Conservation (phyloP, 2,888 invertebrate species). For the Stegophylla sp. region DNA sequence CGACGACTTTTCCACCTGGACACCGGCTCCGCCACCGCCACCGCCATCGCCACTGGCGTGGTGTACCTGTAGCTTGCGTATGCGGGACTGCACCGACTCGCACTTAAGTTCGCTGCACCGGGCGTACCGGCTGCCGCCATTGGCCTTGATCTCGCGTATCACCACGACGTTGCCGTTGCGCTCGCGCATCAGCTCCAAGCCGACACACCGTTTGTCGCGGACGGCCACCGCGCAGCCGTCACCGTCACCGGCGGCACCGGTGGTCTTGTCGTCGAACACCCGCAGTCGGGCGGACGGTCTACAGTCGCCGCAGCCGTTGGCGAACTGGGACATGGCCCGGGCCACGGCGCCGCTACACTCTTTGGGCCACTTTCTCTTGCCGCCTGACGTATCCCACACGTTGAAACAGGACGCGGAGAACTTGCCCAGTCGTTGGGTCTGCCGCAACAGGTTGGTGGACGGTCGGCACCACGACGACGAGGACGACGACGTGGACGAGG, state of each 20-base stretch:
- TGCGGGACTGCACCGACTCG: conserved; percentile 67
- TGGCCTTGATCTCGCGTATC: conserved; percentile 66
- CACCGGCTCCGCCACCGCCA: conserved; percentile 45
- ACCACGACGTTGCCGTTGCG: conserved; percentile 67
- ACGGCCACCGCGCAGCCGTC: neutral
- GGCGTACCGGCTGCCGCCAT: conserved; percentile 65
- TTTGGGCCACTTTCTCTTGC: conserved; percentile 64
- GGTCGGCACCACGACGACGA: conserved; percentile 44
- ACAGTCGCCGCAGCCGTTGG: conserved; percentile 60
- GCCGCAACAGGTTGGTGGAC: conserved; percentile 59
- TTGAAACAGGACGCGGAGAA: conserved; percentile 62
- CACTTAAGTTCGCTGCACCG: conserved; percentile 67
- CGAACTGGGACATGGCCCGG: conserved; percentile 66
- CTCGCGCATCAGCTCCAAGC: conserved; percentile 66
- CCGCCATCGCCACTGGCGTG: conserved; percentile 53
- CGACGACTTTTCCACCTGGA: conserved; percentile 28
- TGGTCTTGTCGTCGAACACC: conserved; percentile 37
- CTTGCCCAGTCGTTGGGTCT: conserved; percentile 34
- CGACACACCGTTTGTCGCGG: conserved; percentile 61
- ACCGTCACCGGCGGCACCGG: conserved; percentile 34
- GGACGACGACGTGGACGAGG: conserved; percentile 1
- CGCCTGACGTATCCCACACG: conserved; percentile 61
- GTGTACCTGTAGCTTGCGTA: conserved; percentile 66
- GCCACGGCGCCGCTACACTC: conserved; percentile 67
- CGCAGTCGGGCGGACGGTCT: conserved; percentile 56